These are phyloP conservation scores for Mormyrus proboscirostris DNA, from an alignment of 2,797 vertebrate species.

Conservation along the genomic window DNA sequence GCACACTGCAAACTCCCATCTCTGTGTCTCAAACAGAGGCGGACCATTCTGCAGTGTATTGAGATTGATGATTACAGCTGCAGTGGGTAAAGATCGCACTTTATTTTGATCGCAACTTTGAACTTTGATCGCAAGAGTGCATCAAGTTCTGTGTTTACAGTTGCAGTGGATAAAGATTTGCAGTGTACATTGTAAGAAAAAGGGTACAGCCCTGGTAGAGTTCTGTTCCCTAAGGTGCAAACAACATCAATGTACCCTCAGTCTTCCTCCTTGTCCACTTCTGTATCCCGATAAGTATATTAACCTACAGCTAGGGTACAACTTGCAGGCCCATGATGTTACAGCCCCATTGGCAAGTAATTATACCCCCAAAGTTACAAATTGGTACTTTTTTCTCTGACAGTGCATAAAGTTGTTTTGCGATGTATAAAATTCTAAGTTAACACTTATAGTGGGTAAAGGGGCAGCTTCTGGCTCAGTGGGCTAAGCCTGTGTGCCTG, in stretches of 20 bases:
- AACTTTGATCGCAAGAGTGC: background rate
- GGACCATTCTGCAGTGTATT: background rate
- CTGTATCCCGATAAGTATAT: background rate
- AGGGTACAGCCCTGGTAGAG: background rate
- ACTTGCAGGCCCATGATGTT: background rate
- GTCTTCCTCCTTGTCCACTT: background rate
- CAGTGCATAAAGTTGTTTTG: background rate
- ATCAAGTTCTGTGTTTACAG: background rate
- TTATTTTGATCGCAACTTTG: no score
- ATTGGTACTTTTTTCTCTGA: background rate
- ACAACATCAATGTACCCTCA: background rate
- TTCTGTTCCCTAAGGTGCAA: background rate
- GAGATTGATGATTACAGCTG: background rate
- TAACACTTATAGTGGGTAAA: background rate
- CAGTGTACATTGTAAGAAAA: background rate
- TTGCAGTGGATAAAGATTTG: background rate
- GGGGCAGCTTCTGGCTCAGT: no score
- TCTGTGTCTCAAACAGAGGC: background rate
- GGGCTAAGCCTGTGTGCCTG: no score
- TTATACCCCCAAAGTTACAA: background rate
- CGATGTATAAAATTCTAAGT: background rate
- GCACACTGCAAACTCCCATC: background rate
- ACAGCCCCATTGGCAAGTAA: background rate
- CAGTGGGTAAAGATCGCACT: background rate
- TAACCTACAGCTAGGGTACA: background rate